Percentiles rank a stretch among this genome's conserved stretches.
These are phyloP conservation scores for Pachypsylla venusta DNA, from an alignment of 1,140 invertebrate species.

Conservation along the genomic window DNA sequence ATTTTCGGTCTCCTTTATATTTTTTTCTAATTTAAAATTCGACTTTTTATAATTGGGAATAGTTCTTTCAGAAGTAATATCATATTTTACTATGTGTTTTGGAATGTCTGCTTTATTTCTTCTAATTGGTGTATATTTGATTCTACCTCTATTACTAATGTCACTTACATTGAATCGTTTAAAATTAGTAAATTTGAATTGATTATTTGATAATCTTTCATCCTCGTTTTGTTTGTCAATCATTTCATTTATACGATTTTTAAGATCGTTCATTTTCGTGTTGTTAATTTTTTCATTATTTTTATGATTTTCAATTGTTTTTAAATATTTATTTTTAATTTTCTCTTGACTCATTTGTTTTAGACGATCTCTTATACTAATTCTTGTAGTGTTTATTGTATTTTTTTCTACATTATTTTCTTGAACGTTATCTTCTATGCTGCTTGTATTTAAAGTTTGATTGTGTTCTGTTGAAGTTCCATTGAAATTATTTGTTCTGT, in stretches of 20 bases:
- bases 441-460: no score
- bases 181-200: slow-evolving; percentile 1
- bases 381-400: background rate
- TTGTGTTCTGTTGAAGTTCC: no score
- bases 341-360: background rate
- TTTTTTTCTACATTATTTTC: no score
- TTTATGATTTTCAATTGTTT: background rate
- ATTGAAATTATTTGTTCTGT: no score
- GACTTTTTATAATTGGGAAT: no score
- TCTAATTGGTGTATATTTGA: background rate
- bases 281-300: background rate
- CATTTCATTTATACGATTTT: slow-evolving; percentile 3
- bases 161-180: slow-evolving; percentile 1
- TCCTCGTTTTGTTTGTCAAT: background rate
- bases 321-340: background rate
- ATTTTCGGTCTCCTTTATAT: no score
- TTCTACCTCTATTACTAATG: background rate
- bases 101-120: background rate
- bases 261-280: background rate
- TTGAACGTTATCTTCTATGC: no score
- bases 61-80: no score
- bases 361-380: background rate
- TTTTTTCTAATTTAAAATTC: no score
- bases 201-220: background rate
- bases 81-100: no score